Percentiles rank a stretch among this genome's conserved stretches.
Evolutionary conservation across 2,797 vertebrate species (phyloP).

Genomic region (Eulemur coronatus): DNA sequence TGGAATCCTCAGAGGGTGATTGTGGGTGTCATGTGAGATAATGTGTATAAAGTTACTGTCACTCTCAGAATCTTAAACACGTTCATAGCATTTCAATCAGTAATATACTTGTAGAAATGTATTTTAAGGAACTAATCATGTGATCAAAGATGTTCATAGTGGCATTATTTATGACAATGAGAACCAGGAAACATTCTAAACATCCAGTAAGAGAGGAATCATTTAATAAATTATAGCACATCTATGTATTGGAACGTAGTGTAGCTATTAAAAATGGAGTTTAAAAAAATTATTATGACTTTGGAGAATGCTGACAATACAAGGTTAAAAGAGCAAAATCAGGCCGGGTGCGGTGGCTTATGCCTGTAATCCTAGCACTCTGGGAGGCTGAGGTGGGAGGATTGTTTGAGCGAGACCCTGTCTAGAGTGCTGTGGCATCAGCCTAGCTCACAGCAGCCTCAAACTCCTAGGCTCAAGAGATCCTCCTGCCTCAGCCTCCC

Average conservation of each 20-base stretch:
- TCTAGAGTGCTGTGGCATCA: too few relatives aligned
- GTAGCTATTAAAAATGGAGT: not conserved
- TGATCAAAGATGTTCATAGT: not conserved
- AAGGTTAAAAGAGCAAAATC: not conserved
- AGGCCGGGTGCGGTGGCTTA: too few relatives aligned
- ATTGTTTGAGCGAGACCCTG: too few relatives aligned
- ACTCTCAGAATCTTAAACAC: not conserved
- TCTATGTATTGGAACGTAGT: not conserved
- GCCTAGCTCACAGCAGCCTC: too few relatives aligned
- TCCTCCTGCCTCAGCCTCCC: too few relatives aligned
- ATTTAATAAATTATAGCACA: not conserved
- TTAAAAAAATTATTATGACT: not conserved
- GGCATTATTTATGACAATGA: not conserved
- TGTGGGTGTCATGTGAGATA: not conserved
- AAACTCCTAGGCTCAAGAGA: too few relatives aligned
- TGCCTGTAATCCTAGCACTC: too few relatives aligned
- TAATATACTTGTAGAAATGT: not conserved
- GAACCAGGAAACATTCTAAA: not conserved
- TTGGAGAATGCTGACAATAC: not conserved
- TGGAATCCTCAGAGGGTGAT: not conserved
- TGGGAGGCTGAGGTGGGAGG: too few relatives aligned
- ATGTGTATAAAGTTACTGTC: not conserved
- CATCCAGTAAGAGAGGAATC: not conserved
- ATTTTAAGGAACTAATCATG: not conserved
- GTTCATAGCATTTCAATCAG: not conserved